phyloP scores from a whole-genome alignment of 2,797 vertebrate genomes.

The Dendrocincla fuliginosa region DNA sequence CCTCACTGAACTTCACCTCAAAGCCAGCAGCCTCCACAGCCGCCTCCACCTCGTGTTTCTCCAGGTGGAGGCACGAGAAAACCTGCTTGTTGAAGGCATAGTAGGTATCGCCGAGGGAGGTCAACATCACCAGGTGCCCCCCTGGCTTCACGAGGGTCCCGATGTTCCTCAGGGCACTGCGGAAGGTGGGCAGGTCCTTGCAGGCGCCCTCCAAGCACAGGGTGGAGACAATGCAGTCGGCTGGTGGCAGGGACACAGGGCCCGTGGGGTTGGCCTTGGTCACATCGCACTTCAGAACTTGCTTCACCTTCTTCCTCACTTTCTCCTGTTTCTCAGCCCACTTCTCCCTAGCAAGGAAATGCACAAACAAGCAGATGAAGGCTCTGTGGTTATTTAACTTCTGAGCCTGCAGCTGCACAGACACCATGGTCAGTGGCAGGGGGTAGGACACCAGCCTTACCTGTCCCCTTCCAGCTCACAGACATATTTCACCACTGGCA shows the following conservation, averaged over 20 bases:
- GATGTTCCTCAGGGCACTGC: background rate
- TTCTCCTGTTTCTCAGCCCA: slow-evolving; percentile 42
- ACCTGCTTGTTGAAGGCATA: background rate
- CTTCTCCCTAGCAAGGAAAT: background rate
- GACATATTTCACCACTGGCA: slow-evolving; percentile 74
- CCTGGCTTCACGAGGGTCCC: background rate
- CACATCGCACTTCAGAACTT: slow-evolving; percentile 43
- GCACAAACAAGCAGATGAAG: rapidly evolving
- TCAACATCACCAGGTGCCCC: background rate
- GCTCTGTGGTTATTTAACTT: background rate
- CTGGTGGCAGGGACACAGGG: background rate
- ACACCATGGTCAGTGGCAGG: rapidly evolving
- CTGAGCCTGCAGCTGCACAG: rapidly evolving
- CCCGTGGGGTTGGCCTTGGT: background rate
- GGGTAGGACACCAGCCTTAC: background rate
- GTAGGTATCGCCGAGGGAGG: background rate
- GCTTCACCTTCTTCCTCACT: background rate
- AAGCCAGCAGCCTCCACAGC: background rate
- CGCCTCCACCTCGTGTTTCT: background rate
- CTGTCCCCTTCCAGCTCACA: slow-evolving; percentile 77
- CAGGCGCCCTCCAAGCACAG: slow-evolving; percentile 38
- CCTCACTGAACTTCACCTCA: background rate
- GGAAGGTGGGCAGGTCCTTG: slow-evolving; percentile 13
- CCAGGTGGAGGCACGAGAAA: background rate
- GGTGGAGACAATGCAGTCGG: slow-evolving; percentile 2